Percentiles rank a stretch among this genome's conserved stretches.
These are phyloP conservation scores for Tetramorium bicarinatum DNA, from an alignment of 2,888 invertebrate genomes.

Conservation along the genomic window DNA sequence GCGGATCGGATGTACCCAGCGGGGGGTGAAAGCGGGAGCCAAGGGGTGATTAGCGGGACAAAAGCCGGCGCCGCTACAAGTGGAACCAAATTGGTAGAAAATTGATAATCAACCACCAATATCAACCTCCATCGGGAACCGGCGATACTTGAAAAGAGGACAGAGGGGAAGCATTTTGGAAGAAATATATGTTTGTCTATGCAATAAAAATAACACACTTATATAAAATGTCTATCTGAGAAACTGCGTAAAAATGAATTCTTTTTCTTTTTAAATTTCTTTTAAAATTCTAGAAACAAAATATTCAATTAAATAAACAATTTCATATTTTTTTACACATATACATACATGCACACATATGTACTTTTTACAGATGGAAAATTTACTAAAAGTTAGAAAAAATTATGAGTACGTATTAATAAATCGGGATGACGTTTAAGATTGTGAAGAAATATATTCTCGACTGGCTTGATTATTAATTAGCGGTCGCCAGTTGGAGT, in stretches of 20 bases:
- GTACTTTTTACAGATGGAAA: not conserved
- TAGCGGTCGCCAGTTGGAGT: not conserved
- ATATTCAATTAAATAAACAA: not conserved
- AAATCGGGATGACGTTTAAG: not conserved
- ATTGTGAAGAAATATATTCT: not conserved
- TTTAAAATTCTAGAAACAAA: conserved; percentile 1
- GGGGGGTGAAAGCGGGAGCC: conserved; percentile 81
- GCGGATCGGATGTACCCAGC: conserved; percentile 78
- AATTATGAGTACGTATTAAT: conserved; percentile 5
- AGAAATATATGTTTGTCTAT: conserved; percentile 57
- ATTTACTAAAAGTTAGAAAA: not conserved
- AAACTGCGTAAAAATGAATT: not conserved
- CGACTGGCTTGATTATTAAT: conserved; percentile 34
- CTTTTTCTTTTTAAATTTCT: not conserved
- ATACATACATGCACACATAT: not conserved
- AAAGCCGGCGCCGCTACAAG: conserved; percentile 85
- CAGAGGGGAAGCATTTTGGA: conserved; percentile 54
- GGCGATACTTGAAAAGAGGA: conserved; percentile 56
- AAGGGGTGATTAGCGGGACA: conserved; percentile 85
- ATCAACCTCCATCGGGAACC: conserved; percentile 78
- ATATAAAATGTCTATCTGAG: not conserved
- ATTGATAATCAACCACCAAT: conserved; percentile 85
- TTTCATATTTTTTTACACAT: not conserved
- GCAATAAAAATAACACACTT: conserved; percentile 19
- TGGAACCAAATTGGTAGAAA: conserved; percentile 86